Evolutionary conservation across 2,797 vertebrate species (phyloP).

Genomic region (Manis javanica): DNA sequence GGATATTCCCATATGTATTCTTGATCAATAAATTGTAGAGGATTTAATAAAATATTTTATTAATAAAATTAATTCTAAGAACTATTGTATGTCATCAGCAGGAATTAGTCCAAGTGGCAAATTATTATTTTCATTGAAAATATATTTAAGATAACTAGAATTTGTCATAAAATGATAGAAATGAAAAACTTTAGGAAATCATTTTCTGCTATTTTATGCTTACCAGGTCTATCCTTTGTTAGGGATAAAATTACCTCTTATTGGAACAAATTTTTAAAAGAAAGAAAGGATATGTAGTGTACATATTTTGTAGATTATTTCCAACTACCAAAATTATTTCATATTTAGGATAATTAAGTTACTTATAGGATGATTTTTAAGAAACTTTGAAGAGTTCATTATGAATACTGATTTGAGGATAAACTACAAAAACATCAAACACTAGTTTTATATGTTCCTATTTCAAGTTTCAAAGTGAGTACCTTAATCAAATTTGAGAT

Average conservation of each 20-base stretch:
- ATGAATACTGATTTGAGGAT: conserved; percentile 33
- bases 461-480: conserved; percentile 51
- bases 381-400: conserved; percentile 26
- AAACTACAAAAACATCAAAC: conserved; percentile 35
- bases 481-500: conserved; percentile 47
- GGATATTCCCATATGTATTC: conserved; percentile 43
- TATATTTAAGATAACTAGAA: conserved; percentile 38
- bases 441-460: neutral
- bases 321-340: conserved; percentile 40
- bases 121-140: conserved; percentile 51
- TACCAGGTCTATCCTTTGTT: neutral
- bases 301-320: conserved; percentile 49
- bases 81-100: conserved; percentile 18
- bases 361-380: conserved; percentile 29
- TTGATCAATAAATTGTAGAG: conserved; percentile 50
- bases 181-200: conserved; percentile 46
- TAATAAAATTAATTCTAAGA: conserved; percentile 43
- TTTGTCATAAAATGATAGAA: conserved; percentile 52
- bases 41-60: conserved; percentile 56
- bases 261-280: conserved; percentile 35
- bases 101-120: conserved; percentile 40
- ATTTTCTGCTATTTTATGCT: conserved; percentile 29
- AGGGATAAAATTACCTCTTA: conserved; percentile 43
- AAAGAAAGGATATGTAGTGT: neutral
- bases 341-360: conserved; percentile 62